Evolutionary conservation across 2,797 vertebrate species (phyloP), one percentile per base, ranked within the genome.

Genomic region (Myotis vivesi): DNA sequence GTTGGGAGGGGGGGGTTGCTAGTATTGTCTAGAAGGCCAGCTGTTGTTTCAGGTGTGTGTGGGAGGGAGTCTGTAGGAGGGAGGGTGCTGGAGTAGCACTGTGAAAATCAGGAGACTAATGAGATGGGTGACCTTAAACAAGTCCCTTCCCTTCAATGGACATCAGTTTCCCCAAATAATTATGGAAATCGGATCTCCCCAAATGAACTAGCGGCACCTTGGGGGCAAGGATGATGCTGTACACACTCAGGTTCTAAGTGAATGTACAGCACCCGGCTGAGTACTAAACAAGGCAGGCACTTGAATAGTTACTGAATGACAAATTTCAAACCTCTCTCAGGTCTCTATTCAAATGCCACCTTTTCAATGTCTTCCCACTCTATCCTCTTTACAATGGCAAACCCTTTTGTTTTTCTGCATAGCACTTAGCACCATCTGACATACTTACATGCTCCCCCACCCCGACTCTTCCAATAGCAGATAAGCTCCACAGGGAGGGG

Each of bases 21-120:
- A 57, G 53, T 33, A 71, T 69, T 53, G 28, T 55, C 83, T 83
- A 51, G 51, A 95, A 87, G 38, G 85, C 69, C 75, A 88, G 33
- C n/a, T 97, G 81, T 92, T 96, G 80, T 89, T 89, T 89, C 83
- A 94, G 89, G 86, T 96, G 91, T 84, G 82, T 91, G 86, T 8
- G 79, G 79, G 73, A 89, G 83, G 82, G n/a, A 49, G 16, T 51
- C 41, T 76, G 85, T 19, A 62, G 68, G 73, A 95, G 73, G 82
- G 51, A 87, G n/a, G 30, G 41, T 85, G 25, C 68, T 71, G 33
- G 77, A 71, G 55, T 19, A 53, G 57, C 66, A 89, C n/a, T 4
- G 73, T 85, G 89, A 89, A 82, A 73, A 87, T 81, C 76, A 51
- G 38, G 41, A 87, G 25, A 80, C 41, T 83, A 81, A 85, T 15